Conservation (phyloP, 2,797 vertebrate species). For the Rhinichthys osculus region DNA sequence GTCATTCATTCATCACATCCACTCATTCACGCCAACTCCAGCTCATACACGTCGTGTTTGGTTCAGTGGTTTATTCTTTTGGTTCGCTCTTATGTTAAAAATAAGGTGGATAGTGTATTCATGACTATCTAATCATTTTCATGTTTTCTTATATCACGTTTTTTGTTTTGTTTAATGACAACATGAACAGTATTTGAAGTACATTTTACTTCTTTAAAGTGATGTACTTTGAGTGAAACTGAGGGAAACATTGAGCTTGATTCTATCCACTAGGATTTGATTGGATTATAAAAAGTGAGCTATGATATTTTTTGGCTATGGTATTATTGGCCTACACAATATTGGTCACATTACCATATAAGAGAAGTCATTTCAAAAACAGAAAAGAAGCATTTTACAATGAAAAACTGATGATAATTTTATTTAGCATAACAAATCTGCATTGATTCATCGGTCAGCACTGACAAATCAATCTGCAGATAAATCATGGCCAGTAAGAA, state of each 20-base stretch:
- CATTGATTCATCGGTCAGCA: background rate
- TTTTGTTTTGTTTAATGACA: background rate
- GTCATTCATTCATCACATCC: conserved; percentile 65
- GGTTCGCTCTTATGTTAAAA: background rate
- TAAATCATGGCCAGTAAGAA: background rate
- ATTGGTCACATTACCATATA: background rate
- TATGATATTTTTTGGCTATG: background rate
- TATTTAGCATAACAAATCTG: background rate
- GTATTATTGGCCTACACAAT: background rate
- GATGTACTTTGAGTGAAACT: background rate
- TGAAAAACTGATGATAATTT: background rate
- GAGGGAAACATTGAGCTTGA: background rate
- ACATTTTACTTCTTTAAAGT: background rate
- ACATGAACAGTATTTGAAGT: too few relatives aligned
- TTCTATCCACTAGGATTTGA: background rate
- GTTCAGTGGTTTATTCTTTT: background rate
- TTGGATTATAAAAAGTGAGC: background rate
- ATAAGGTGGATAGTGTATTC: background rate
- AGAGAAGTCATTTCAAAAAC: background rate
- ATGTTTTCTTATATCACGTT: background rate
- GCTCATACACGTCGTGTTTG: conserved; percentile 1
- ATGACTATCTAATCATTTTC: background rate
- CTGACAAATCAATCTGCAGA: background rate
- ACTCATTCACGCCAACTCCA: conserved; percentile 30
- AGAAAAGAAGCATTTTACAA: background rate